Evolutionary conservation across 2,797 vertebrate genomes (phyloP).

Genomic region (Dryobates pubescens): DNA sequence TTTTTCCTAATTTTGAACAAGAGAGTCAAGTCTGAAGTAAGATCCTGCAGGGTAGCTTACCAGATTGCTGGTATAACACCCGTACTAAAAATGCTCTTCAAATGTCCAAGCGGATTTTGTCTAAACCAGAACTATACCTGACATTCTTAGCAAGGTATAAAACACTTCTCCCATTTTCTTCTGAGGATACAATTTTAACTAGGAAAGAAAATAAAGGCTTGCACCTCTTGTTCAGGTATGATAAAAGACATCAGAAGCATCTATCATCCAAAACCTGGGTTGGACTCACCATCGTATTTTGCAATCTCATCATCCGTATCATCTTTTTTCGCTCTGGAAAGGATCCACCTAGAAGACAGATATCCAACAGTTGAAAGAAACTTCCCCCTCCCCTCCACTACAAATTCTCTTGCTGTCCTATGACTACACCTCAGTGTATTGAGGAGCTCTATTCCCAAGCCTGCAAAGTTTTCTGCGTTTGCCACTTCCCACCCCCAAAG

Average conservation of each 20-base stretch:
- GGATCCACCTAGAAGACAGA: constrained; percentile 86
- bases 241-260: neutral
- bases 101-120: neutral
- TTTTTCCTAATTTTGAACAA: neutral
- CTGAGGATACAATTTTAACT: neutral
- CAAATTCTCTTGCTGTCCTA: neutral
- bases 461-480: neutral
- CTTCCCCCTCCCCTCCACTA: rapidly evolving
- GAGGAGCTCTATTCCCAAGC: neutral
- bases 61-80: neutral
- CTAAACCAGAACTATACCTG: neutral
- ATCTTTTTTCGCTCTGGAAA: constrained; percentile 95
- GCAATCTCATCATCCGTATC: constrained; percentile 95
- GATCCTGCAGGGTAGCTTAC: neutral
- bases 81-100: neutral
- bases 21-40: neutral
- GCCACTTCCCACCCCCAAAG: neutral
- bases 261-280: neutral
- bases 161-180: neutral
- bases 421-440: neutral
- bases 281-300: constrained; percentile 92
- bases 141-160: neutral
- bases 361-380: neutral
- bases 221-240: neutral
- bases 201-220: neutral